Conservation (phyloP, 2,113 vertebrate species). For the Dipodomys spectabilis region DNA sequence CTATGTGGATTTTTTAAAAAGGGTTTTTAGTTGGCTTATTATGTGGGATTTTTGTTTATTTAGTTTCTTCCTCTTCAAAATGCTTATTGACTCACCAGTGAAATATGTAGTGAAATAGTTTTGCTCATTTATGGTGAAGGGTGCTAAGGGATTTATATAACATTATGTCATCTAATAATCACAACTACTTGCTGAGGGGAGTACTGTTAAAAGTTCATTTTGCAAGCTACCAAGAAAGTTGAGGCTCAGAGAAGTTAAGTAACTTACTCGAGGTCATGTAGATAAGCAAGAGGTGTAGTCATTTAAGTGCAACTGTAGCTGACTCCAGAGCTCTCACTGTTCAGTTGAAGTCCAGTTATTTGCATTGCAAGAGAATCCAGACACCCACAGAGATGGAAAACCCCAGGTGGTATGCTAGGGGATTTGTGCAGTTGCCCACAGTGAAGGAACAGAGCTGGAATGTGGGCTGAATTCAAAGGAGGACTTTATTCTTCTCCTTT, state of each 20-base stretch:
- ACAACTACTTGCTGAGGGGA: not conserved
- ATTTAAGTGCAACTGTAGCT: not conserved
- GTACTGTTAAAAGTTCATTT: not conserved
- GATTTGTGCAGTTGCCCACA: not conserved
- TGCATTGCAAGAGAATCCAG: not conserved
- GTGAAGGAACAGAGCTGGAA: not conserved
- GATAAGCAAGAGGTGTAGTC: not conserved
- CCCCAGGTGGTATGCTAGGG: not conserved
- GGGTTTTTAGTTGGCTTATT: conserved; percentile 38
- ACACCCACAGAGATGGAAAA: not conserved
- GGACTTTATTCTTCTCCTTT: not conserved
- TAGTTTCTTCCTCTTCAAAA: not conserved
- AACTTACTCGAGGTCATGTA: not conserved
- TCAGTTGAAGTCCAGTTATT: not conserved
- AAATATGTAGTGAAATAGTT: conserved; percentile 26
- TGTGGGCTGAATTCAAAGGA: not conserved
- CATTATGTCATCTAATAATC: conserved; percentile 1
- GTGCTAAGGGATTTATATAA: not conserved
- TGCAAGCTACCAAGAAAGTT: not conserved
- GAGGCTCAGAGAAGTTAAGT: not conserved
- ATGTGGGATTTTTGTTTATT: conserved; percentile 33
- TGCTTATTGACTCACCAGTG: conserved; percentile 10
- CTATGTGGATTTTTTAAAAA: not conserved
- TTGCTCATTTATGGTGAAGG: conserved; percentile 29
- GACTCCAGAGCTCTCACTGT: not conserved